Evolutionary conservation across 1,140 invertebrate genomes (phyloP), one percentile per base, ranked within the genome.

Genomic region (Pachyrhynchus sulphureomaculatus): DNA sequence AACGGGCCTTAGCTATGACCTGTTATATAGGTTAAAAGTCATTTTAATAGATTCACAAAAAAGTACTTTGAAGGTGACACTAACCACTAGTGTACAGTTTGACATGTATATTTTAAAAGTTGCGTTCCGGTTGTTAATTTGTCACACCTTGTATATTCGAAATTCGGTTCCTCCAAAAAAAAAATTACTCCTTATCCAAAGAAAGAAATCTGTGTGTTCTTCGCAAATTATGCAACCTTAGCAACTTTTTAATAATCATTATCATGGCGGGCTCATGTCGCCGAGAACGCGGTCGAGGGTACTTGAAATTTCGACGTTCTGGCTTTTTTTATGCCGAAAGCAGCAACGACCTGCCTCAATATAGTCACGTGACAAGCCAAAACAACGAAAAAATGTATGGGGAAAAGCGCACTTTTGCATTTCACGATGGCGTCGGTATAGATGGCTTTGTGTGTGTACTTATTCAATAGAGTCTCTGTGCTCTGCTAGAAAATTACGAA

Each of bases 231-330:
- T 39, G 36, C 36, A 39, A 39, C 36, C 36, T 13, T 39, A 39
- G 36, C 36, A 18, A 13, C n/a, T 39, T 39, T 39, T 39, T 39
- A 39, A 39, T 39, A 39, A 39, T 39, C 36, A 18, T 18, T 39
- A 39, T 39, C n/a, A 18, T 39, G 36, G 13, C 36, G 3, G n/a
- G 36, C 36, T 39, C 36, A 18, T 18, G 36, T 13, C 36, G 17
- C 26, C 12, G 8, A 29, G 26, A 29, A 29, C 26, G 17, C 36
- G 36, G 36, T 17, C 17, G 36, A 39, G 36, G 10, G 36, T 13
- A 17, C 36, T 39, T 18, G 13, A 39, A 18, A 39, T 39, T 39
- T 39, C 17, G 36, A 17, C 17, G 36, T 13, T 39, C 36, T 39
- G 29, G 26, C 26, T 29, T 29, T 10, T n/a, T 13, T 17, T 39